Evolutionary conservation across 1,140 invertebrate genomes (phyloP), one percentile per base, ranked within the genome.

Genomic region (Sycophaga agraensis): DNA sequence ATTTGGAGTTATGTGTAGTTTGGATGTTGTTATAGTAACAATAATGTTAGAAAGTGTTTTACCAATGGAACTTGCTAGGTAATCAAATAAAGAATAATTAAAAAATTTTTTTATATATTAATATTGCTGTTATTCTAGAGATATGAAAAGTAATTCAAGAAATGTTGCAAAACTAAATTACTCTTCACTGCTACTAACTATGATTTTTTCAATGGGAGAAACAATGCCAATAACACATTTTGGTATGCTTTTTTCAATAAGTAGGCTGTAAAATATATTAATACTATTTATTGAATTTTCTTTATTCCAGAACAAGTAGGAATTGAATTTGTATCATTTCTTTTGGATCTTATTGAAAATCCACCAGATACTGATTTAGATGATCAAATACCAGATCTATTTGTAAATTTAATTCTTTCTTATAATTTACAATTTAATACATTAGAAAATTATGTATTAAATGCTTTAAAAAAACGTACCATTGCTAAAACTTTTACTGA

Each of bases 131-230:
- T 40, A 16, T 39, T 70, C 26, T 66, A 85, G 89, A 43, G 89
- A 91, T 73, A 90, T 90, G 86, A 79, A 82, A 60, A 86, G 86
- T 68, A 90, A 90, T 83, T 82, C 87, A 24, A 83, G 85, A 68
- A 88, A 89, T 66, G 84, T 87, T 46, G 82, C 85, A 66, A 87
- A 88, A 66, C 81, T 92, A 45, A 87, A 86, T 61, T 88, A 90
- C 75, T 91, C 91, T 19, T 87, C 91, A 0, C 81, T 90, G 40
- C 81, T 96, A 58, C 78, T 97, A 17, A 91, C 90, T 26, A 90
- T 93, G 84, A 86, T 96, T 50, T 88, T 95, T 71, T 93, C 90
- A 46, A 91, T 92, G 83, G 93, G 90, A 7, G 92, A 96, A 78
- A 84, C 84, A n/a, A 87, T 93, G 84, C 91, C 91, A 17, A 83